Evolutionary conservation across 2,888 invertebrate genomes (phyloP).

Genomic region (Helleia helle): DNA sequence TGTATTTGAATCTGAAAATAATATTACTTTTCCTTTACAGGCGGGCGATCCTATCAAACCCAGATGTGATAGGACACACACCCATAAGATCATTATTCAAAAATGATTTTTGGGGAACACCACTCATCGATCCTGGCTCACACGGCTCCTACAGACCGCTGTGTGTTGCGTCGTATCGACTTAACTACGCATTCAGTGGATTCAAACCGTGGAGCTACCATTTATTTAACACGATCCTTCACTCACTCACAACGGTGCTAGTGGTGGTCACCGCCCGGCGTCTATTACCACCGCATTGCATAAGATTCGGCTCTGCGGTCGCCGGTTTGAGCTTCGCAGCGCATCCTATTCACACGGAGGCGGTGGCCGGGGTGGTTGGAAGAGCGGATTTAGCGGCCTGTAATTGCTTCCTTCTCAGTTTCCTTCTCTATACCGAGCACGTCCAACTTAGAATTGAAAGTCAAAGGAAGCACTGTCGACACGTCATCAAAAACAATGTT

Average conservation of each 20-base stretch:
- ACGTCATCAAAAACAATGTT: constrained; percentile 39
- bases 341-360: constrained; percentile 97
- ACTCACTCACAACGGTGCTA: constrained; percentile 87
- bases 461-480: constrained; percentile 49
- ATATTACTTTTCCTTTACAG: constrained; percentile 73
- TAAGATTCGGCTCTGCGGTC: constrained; percentile 79
- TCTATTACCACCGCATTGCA: constrained; percentile 77
- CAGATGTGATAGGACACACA: constrained; percentile 89
- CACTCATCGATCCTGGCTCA: constrained; percentile 91
- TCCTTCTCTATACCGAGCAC: constrained; percentile 89
- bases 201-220: constrained; percentile 90
- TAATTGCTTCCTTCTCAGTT: constrained; percentile 90
- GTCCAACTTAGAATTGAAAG: constrained; percentile 76
- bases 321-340: constrained; percentile 92
- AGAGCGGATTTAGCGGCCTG: constrained; percentile 95
- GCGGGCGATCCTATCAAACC: constrained; percentile 95
- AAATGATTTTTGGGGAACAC: constrained; percentile 99
- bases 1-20: constrained; percentile 29
- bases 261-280: constrained; percentile 85
- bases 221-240: constrained; percentile 88
- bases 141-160: constrained; percentile 98
- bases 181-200: constrained; percentile 86
- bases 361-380: constrained; percentile 96
- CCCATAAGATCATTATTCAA: constrained; percentile 87
- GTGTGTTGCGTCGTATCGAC: constrained; percentile 89